Conservation (phyloP, 1,140 invertebrate species). For the Sweltsa coloradensis region DNA sequence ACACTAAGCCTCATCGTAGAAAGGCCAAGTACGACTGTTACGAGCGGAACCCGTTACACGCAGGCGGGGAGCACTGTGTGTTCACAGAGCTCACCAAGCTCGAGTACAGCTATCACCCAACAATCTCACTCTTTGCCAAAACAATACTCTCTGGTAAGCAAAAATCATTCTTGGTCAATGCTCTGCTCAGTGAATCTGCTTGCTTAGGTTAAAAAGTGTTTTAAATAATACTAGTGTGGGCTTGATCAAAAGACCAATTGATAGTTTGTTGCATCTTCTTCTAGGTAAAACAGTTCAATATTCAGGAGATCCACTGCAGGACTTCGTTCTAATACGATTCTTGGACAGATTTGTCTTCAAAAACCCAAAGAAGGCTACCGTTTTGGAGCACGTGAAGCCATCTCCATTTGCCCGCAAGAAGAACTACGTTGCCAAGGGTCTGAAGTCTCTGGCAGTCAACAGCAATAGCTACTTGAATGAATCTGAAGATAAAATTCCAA, state of each 20-base stretch:
- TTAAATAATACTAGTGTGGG: no score
- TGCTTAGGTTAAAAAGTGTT: no score
- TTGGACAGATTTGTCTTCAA: slow-evolving; percentile 91
- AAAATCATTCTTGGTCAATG: no score
- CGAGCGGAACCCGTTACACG: slow-evolving; percentile 71
- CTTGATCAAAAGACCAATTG: no score
- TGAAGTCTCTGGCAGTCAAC: slow-evolving; percentile 2
- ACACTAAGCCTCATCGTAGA: no score
- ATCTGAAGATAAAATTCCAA: slow-evolving; percentile 1
- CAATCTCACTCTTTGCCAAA: slow-evolving; percentile 75
- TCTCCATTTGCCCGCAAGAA: slow-evolving; percentile 3
- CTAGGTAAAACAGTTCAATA: slow-evolving; percentile 63
- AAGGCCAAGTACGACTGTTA: slow-evolving; percentile 50
- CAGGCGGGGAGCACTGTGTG: slow-evolving; percentile 53
- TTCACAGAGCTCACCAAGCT: slow-evolving; percentile 62
- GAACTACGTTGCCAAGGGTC: slow-evolving; percentile 1
- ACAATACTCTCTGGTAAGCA: slow-evolving; percentile 60
- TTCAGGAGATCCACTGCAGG: slow-evolving; percentile 81
- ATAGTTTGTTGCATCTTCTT: slow-evolving; percentile 18
- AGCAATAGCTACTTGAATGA: slow-evolving; percentile 4
- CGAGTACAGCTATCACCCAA: slow-evolving; percentile 76
- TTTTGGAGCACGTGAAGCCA: not conserved
- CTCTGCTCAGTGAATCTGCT: no score
- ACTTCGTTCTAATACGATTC: slow-evolving; percentile 82
- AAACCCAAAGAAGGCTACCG: slow-evolving; percentile 72